These are phyloP conservation scores for Uria lomvia DNA, from an alignment of 2,113 vertebrate genomes.

Conservation along the genomic window DNA sequence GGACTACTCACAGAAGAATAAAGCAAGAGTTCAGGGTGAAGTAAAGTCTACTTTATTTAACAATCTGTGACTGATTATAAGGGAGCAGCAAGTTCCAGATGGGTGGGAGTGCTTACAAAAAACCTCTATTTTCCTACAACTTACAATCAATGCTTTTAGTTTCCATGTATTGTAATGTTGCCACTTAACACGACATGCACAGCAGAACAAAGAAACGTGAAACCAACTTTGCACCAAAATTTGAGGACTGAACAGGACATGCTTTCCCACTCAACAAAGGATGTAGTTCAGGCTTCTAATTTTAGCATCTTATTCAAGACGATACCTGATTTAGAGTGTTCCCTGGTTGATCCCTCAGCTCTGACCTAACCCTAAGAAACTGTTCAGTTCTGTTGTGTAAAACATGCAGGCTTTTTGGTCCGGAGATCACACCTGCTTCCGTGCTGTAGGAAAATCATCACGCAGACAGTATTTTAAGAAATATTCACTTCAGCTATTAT, in stretches of 20 bases:
- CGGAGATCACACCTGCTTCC: background rate
- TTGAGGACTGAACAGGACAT: background rate
- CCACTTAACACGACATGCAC: background rate
- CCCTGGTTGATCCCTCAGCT: background rate
- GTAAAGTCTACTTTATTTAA: slow-evolving; percentile 47
- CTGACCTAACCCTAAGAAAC: background rate
- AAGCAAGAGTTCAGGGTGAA: slow-evolving; percentile 39
- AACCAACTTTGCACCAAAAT: slow-evolving; percentile 38
- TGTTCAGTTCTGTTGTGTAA: background rate
- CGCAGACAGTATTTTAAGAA: background rate
- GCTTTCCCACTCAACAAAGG: slow-evolving; percentile 1
- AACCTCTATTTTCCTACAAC: slow-evolving; percentile 43
- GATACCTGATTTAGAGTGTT: background rate
- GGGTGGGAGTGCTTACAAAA: slow-evolving; percentile 56
- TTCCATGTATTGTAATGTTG: background rate
- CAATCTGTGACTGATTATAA: slow-evolving; percentile 65
- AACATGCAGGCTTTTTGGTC: background rate
- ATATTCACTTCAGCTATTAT: background rate
- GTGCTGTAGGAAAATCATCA: background rate
- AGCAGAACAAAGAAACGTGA: slow-evolving; percentile 24
- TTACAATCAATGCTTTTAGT: slow-evolving; percentile 47
- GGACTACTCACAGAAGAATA: slow-evolving; percentile 35
- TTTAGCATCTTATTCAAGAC: slow-evolving; percentile 1
- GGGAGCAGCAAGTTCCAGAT: slow-evolving; percentile 61
- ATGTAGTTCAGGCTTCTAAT: slow-evolving; percentile 7